These are phyloP conservation scores for Pseudomyrmex cubaensis DNA, from an alignment of 1,140 invertebrate genomes.

Conservation along the genomic window DNA sequence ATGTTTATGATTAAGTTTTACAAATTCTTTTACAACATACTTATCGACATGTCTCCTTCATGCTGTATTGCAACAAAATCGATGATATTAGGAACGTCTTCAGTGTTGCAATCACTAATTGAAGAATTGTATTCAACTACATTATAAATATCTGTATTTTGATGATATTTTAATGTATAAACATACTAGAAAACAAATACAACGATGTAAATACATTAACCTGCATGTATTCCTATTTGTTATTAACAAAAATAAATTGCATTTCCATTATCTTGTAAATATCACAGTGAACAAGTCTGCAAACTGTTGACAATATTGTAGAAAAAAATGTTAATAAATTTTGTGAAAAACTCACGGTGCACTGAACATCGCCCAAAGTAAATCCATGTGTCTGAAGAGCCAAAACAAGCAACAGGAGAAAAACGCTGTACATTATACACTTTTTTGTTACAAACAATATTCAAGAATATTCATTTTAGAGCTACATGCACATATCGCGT, in stretches of 20 bases:
- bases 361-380: neutral
- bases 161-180: neutral
- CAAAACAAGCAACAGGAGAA: conserved; percentile 19
- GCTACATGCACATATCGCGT: neutral
- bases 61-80: neutral
- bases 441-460: conserved; percentile 6
- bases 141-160: neutral
- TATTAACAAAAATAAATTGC: too few relatives aligned
- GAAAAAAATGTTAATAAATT: neutral
- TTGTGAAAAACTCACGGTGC: conserved; percentile 2
- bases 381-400: neutral
- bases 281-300: neutral
- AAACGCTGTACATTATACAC: conserved; percentile 3
- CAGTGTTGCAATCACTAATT: neutral
- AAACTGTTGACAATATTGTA: neutral
- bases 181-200: conserved; percentile 12
- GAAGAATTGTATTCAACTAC: neutral
- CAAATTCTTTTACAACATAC: neutral
- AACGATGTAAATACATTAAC: neutral
- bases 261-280: neutral
- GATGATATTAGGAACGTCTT: conserved; percentile 21
- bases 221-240: neutral
- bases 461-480: conserved; percentile 3
- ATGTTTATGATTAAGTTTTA: neutral
- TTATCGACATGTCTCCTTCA: too few relatives aligned